A percentile compares a stretch with the other conserved stretches of the same genome.
These are phyloP conservation scores for Pangasius mekongensis DNA, from an alignment of 2,797 vertebrate species.

Conservation along the genomic window DNA sequence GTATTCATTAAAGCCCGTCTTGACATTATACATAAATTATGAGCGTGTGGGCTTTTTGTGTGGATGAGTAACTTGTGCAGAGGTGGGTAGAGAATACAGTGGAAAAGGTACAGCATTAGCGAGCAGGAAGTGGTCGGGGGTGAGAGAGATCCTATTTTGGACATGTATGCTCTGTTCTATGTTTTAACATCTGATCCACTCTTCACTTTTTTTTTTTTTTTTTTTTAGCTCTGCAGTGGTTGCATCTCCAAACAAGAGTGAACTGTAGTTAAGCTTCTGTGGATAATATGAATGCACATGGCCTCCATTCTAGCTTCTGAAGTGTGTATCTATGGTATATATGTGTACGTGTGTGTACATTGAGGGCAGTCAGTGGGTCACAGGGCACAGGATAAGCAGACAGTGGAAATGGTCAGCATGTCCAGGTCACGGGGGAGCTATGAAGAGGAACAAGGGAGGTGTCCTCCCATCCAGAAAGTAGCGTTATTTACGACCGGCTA, in stretches of 20 bases:
- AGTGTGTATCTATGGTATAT: neutral
- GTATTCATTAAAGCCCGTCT: slow-evolving; percentile 6
- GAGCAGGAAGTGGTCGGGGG: slow-evolving; percentile 29
- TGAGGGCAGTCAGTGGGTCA: slow-evolving; percentile 38
- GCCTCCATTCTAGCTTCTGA: neutral
- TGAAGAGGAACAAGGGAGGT: slow-evolving; percentile 34
- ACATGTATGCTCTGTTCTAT: slow-evolving; percentile 8
- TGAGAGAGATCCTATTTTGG: slow-evolving; percentile 45
- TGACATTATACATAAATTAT: neutral
- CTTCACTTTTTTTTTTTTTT: neutral
- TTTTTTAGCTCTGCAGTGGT: neutral
- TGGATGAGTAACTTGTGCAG: slow-evolving; percentile 33
- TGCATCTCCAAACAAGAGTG: neutral
- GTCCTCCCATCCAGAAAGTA: slow-evolving; percentile 36
- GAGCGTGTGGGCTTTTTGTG: slow-evolving; percentile 35
- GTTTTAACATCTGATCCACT: neutral
- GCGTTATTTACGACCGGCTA: slow-evolving; percentile 43
- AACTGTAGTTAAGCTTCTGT: too few species aligned
- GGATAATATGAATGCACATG: neutral
- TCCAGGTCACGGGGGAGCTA: slow-evolving; percentile 22
- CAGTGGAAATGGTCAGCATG: slow-evolving; percentile 63
- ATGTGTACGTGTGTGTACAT: slow-evolving; percentile 35
- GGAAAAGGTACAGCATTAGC: slow-evolving; percentile 36
- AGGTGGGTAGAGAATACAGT: slow-evolving; percentile 34
- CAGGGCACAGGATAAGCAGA: slow-evolving; percentile 41